phyloP scores from a whole-genome alignment of 2,888 invertebrate genomes.

The Leptothorax acervorum region DNA sequence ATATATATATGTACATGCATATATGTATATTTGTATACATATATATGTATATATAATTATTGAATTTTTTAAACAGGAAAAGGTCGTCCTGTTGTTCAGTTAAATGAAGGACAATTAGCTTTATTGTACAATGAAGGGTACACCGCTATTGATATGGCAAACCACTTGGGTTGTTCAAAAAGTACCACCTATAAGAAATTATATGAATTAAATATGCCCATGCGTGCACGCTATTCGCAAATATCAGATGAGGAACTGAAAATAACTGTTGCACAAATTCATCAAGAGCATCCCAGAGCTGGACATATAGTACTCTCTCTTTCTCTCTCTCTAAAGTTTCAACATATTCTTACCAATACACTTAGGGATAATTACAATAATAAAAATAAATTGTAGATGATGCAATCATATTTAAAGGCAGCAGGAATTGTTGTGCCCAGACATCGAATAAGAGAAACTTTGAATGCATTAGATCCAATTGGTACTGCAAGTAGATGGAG shows the following conservation, averaged over 20 bases:
- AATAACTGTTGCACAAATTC: not conserved
- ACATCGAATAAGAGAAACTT: too few species aligned
- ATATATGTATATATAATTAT: not conserved
- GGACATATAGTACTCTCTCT: too few species aligned
- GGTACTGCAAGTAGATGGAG: too few species aligned
- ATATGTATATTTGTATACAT: too few species aligned
- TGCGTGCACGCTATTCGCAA: not conserved
- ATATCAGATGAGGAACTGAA: not conserved
- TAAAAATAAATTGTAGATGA: too few species aligned
- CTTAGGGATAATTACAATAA: too few species aligned
- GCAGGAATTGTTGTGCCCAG: too few species aligned
- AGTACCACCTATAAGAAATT: not conserved
- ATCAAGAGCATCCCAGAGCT: not conserved
- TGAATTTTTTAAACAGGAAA: not conserved
- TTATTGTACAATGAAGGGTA: not conserved
- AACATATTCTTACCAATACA: too few species aligned
- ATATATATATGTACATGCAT: too few species aligned
- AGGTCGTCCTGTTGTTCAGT: not conserved
- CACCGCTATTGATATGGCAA: not conserved
- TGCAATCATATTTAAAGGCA: too few species aligned
- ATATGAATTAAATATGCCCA: conserved; percentile 3
- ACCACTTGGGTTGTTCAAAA: not conserved
- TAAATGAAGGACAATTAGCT: not conserved
- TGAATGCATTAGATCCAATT: too few species aligned
- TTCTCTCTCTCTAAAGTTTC: not conserved